Evolutionary conservation across 1,140 invertebrate species (phyloP), one percentile per base, ranked within the genome.

Genomic region (Sycobia sp.): DNA sequence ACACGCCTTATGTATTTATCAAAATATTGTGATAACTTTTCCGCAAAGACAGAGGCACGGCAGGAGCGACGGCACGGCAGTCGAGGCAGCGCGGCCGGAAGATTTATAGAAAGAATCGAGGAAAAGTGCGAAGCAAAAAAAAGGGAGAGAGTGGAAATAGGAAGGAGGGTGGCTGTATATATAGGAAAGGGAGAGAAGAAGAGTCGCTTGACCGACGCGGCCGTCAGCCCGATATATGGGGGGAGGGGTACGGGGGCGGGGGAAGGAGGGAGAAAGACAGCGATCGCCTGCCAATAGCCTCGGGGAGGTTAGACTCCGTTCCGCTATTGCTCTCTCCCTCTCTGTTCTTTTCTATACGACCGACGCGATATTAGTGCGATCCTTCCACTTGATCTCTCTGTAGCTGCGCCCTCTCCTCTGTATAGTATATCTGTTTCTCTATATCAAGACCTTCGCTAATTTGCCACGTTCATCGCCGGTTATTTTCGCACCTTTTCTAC

Each of bases 21-120:
- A 79, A 81, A 80, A 81, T 80, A 81, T 81, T 79, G 71, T 77
- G 76, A 79, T 76, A 77, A 73, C 72, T 63, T 57, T 50, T 50
- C 18, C 44, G 34, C 4, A 22, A 58, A 34, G 53, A 65, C 34
- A 44, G 58, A 32, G 20, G 25, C 54, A 61, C 51, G 18, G 29
- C 11, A n/a, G 32, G 10, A 8, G 34, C 32, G 13, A 32, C 32
- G 29, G 10, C 9, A n/a, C 29, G 29, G 32, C 16, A 25, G 34
- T 3, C 10, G 2, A 36, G 11, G 50, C 13, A 1, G 7, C 9
- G 25, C n/a, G 8, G 16, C n/a, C 18, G 9, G 2, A 53, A 60
- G 58, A 60, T 50, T 59, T 58, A 58, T 59, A n/a, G n/a, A n/a
- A n/a, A n/a, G n/a, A n/a, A n/a, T n/a, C 2, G 39, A 16, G 32